A percentile compares a stretch with the other conserved stretches of the same genome.
Evolutionary conservation across 2,113 vertebrate species (phyloP).

Genomic region (Pteruthius melanotis): DNA sequence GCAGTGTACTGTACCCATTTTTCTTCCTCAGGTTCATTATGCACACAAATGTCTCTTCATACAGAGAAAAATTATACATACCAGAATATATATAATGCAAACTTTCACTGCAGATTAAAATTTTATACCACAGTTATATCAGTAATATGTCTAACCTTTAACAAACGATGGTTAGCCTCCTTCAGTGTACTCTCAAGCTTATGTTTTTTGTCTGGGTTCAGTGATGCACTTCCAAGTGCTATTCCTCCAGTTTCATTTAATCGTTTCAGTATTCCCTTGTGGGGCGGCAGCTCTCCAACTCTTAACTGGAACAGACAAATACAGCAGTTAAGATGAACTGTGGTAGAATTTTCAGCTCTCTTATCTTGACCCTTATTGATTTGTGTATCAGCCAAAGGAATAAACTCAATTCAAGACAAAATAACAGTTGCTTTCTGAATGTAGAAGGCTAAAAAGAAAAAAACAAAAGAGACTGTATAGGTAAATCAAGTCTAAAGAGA

Average conservation of each 20-base stretch:
- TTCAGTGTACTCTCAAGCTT: slow-evolving; percentile 80
- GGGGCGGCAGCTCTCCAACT: slow-evolving; percentile 80
- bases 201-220: slow-evolving; percentile 82
- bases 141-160: slow-evolving; percentile 81
- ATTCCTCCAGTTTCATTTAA: slow-evolving; percentile 81
- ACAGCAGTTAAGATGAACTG: slow-evolving; percentile 70
- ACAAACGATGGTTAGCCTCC: slow-evolving; percentile 83
- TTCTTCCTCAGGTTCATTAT: not conserved
- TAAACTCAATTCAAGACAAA: slow-evolving; percentile 48
- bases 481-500: not conserved
- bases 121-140: not conserved
- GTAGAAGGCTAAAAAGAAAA: not conserved
- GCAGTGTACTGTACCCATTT: not conserved
- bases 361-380: slow-evolving; percentile 66
- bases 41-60: not conserved
- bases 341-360: slow-evolving; percentile 56
- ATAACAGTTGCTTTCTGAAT: slow-evolving; percentile 26
- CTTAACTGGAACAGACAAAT: slow-evolving; percentile 78
- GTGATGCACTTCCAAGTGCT: slow-evolving; percentile 74
- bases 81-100: not conserved
- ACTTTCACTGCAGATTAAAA: slow-evolving; percentile 30
- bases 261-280: slow-evolving; percentile 81
- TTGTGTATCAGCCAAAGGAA: slow-evolving; percentile 52
- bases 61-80: not conserved
- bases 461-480: not conserved